Evolutionary conservation across 2,888 invertebrate species (phyloP), one percentile per base, ranked within the genome.

Genomic region (Aradus depressus): DNA sequence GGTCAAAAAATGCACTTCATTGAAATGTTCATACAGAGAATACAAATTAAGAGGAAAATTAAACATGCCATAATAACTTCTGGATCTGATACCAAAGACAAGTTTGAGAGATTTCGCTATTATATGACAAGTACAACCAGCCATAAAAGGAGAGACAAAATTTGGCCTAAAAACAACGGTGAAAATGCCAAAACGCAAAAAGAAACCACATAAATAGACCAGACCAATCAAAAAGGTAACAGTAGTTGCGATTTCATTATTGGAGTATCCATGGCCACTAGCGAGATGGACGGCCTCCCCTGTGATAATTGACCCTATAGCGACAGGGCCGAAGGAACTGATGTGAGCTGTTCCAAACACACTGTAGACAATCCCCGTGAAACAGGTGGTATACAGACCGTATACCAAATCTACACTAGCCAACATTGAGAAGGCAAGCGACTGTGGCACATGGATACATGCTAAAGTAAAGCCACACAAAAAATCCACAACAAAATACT

Each of bases 371-470:
- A 58, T 44, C 1, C 48, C 47, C 8, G 58, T 50, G 38, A 56
- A 58, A 43, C 51, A 53, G 6, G 58, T 51, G 2, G 55, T 56
- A 44, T 58, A 56, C n/a, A 58, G 32, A 14, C 58, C 58, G 28
- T 35, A 51, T n/a, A 54, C 51, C 19, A 54, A 51, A 23, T 51
- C 53, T 16, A 53, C 53, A 19, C 52, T 53, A 14, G 56, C 58
- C n/a, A 58, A 26, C 38, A 54, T 39, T 14, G 56, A 51, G 50
- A 56, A 58, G 3, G 58, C 56, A 18, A 58, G 45, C 75, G 86
- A 87, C 74, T 89, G 89, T 0, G 89, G 88, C 66, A 89, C 85
- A 62, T 89, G 85, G 82, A 89, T 84, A 31, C 89, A 76, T 12
- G 85, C 89, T 0, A 90, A 84, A 1, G 91, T 92, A 21, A 85